phyloP scores from a whole-genome alignment of 1,140 invertebrate species.

The Drosophila busckii region DNA sequence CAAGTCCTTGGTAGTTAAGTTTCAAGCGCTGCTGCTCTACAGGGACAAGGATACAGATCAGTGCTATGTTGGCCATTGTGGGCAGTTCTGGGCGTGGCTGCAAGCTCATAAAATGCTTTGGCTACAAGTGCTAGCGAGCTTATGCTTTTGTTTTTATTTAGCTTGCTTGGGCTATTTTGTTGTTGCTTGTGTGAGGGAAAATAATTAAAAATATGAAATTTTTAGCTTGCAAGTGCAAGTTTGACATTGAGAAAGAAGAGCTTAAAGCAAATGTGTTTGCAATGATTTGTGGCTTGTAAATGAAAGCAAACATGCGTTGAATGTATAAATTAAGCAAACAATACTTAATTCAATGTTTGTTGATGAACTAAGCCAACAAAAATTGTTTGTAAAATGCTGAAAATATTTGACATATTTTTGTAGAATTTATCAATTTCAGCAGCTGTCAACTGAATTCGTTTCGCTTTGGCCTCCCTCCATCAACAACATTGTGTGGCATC shows the following conservation, averaged over 20 bases:
- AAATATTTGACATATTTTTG: no score
- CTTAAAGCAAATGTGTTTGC: constrained; percentile 29
- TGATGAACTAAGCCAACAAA: no score
- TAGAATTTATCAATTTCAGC: constrained; percentile 12
- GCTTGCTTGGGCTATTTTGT: constrained; percentile 15
- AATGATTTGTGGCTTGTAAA: no score
- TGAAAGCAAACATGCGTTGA: no score
- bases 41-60: constrained; percentile 2
- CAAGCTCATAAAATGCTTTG: constrained; percentile 69
- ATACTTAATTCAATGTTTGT: no score
- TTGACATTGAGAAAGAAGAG: constrained; percentile 50
- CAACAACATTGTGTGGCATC: no score
- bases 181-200: constrained; percentile 30
- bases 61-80: background rate
- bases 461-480: background rate
- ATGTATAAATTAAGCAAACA: no score
- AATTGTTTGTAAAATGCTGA: no score
- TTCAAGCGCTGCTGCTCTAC: constrained; percentile 24
- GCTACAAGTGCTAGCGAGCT: constrained; percentile 40
- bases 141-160: constrained; percentile 9
- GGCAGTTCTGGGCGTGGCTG: constrained; percentile 22
- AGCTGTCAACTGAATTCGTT: constrained; percentile 4
- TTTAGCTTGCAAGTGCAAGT: no score
- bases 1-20: constrained; percentile 60
- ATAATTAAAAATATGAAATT: constrained; percentile 72